Percentiles rank a stretch among this genome's conserved stretches.
Evolutionary conservation across 2,113 vertebrate species (phyloP).

Genomic region (Phylloscopus whistleri): DNA sequence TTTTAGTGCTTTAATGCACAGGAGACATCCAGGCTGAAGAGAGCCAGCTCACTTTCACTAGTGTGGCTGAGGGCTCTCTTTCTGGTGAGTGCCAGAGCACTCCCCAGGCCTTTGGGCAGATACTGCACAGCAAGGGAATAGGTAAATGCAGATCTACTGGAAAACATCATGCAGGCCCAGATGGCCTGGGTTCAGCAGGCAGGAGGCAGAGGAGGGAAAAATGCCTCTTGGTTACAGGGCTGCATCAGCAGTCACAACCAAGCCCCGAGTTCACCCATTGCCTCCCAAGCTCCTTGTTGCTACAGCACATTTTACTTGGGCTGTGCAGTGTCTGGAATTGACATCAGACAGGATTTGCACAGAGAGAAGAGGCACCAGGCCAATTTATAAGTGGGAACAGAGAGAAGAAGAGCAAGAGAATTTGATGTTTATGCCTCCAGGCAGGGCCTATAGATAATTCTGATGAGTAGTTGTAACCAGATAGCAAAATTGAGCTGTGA

Average conservation of each 20-base stretch:
- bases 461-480: not conserved
- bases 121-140: not conserved
- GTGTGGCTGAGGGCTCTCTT: not conserved
- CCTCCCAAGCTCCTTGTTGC: not conserved
- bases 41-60: not conserved
- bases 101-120: not conserved
- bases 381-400: not conserved
- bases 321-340: not conserved
- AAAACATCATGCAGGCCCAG: not conserved
- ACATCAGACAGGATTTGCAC: not conserved
- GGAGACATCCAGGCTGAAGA: not conserved
- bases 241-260: not conserved
- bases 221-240: fast-evolving
- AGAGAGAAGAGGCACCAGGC: not conserved
- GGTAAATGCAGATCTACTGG: not conserved
- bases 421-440: constrained; percentile 1
- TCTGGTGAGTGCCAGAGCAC: not conserved
- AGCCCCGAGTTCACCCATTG: not conserved
- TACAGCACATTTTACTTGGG: not conserved
- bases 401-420: not conserved
- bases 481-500: not conserved
- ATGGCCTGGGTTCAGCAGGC: not conserved
- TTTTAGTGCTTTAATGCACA: not conserved
- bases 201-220: not conserved
- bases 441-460: not conserved